A percentile compares a stretch with the other conserved stretches of the same genome.
phyloP scores from a whole-genome alignment of 1,140 invertebrate genomes.

The Adelges cooleyi region DNA sequence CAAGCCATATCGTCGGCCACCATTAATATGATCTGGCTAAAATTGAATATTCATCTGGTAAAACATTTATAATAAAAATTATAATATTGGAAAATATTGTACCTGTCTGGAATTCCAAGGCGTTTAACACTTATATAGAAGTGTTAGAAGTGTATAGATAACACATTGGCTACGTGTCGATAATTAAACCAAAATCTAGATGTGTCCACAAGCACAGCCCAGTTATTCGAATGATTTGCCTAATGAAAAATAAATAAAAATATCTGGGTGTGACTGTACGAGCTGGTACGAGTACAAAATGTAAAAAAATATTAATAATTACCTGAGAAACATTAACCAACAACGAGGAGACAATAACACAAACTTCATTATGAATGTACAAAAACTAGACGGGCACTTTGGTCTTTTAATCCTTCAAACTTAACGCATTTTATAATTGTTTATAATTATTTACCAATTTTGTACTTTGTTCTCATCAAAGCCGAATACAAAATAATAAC shows the following conservation, averaged over 20 bases:
- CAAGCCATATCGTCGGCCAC: conserved; percentile 99
- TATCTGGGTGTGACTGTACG: neutral
- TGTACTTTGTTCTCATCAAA: no score
- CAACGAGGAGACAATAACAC: no score
- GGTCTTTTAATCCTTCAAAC: no score
- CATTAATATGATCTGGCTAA: conserved; percentile 91
- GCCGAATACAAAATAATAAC: no score
- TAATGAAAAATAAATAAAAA: no score
- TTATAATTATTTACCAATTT: no score
- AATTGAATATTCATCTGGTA: conserved; percentile 25
- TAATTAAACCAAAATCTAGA: conserved; percentile 99
- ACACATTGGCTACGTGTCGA: conserved; percentile 94
- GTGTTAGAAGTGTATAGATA: no score
- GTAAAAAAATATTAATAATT: neutral
- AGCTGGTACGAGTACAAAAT: neutral
- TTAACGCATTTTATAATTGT: no score
- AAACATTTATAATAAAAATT: neutral
- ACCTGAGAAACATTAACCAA: neutral
- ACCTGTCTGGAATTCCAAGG: conserved; percentile 88
- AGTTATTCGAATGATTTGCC: conserved; percentile 84
- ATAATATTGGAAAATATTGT: conserved; percentile 6
- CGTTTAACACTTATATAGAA: conserved; percentile 94
- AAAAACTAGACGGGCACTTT: no score
- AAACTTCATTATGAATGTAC: no score
- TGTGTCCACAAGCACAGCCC: conserved; percentile 97